Evolutionary conservation across 2,113 vertebrate species (phyloP).

Genomic region (Mugil cephalus): DNA sequence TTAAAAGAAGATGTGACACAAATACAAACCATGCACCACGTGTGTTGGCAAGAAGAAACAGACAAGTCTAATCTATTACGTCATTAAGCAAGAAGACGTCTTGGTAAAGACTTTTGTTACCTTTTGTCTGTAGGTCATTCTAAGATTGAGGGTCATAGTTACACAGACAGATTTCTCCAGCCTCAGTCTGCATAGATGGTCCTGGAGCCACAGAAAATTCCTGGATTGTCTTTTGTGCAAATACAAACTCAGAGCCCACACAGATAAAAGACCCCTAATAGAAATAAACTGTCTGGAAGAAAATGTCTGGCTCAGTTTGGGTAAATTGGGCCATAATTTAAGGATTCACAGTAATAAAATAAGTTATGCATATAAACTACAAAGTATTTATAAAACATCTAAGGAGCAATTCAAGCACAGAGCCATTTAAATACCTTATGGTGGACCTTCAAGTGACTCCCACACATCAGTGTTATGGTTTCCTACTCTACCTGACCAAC

Average conservation of each 20-base stretch:
- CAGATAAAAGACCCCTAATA: neutral
- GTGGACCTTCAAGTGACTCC: slow-evolving; percentile 57
- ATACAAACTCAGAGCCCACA: neutral
- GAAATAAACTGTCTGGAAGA: neutral
- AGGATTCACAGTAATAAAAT: neutral
- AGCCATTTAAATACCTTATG: slow-evolving; percentile 39
- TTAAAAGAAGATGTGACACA: no score
- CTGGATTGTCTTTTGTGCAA: no score
- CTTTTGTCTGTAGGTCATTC: no score
- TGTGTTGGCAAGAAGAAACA: no score
- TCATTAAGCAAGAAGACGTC: no score
- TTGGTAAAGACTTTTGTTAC: no score
- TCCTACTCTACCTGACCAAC: slow-evolving; percentile 20
- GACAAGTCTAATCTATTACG: no score
- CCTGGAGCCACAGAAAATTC: no score
- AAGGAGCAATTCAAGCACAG: neutral
- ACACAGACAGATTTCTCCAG: no score
- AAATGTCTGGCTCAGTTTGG: neutral
- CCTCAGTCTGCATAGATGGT: no score
- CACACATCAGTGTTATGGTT: slow-evolving; percentile 40
- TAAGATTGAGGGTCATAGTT: no score
- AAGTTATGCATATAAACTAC: slow-evolving; percentile 18
- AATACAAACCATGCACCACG: no score
- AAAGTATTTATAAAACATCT: slow-evolving; percentile 20
- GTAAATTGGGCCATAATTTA: neutral